Evolutionary conservation across 2,888 invertebrate genomes (phyloP), one percentile per base, ranked within the genome.

Genomic region (Andrena marginata): DNA sequence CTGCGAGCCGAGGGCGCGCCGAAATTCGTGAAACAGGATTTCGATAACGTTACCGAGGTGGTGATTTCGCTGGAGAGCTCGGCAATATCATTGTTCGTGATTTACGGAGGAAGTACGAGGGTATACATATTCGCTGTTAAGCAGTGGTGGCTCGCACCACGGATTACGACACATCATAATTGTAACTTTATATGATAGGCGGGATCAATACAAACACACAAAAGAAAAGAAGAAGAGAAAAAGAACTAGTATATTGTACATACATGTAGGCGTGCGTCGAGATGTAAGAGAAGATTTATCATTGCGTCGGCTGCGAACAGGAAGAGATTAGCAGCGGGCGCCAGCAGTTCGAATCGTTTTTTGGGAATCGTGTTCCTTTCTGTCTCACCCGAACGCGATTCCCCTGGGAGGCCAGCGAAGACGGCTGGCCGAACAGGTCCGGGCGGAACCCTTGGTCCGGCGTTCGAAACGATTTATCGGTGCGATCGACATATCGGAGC

Each of bases 181-280:
- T 89, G 87, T 93, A 93, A 93, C 87, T 92, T 90, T 92, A 91
- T 90, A 91, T 90, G 90, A 90, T 92, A 93, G 91, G 91, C 87
- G 92, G 93, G 92, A 93, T 93, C 93, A 92, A 93, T 91, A 88
- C 71, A 80, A 80, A 80, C 62, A 77, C 67, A 80, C 73, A 78
- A n/a, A 77, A 69, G 56, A 31, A 65, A 42, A 48, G 48, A 48
- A 60, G 48, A 4, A 13, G 20, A 63, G n/a, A 42, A 63, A 23
- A 78, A 51, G 68, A 72, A 68, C 83, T 90, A 91, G 89, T 78
- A 88, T 91, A 91, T 89, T 92, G 92, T 93, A 92, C 89, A 93
- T 93, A 92, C 23, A 56, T 51, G 20, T 89, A 89, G 84, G 77
- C 73, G 74, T 80, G 78, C 65, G 70, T 75, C 75, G 80, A 78